A percentile compares a stretch with the other conserved stretches of the same genome.
These are phyloP conservation scores for Drosophila varians DNA, from an alignment of 1,140 invertebrate species.

Conservation along the genomic window DNA sequence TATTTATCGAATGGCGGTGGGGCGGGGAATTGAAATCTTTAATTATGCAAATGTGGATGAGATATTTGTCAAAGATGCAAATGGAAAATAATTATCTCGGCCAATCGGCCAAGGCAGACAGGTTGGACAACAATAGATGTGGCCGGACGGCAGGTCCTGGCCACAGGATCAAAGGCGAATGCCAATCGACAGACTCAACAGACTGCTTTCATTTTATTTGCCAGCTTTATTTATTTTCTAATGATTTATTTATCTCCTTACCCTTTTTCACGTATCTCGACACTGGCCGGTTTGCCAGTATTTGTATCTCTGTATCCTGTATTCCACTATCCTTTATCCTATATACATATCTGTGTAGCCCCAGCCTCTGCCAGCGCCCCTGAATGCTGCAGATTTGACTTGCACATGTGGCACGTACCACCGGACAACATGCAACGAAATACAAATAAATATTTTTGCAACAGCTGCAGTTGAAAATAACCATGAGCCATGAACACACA, in stretches of 20 bases:
- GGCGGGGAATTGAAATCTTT: not conserved
- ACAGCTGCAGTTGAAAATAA: conserved; percentile 78
- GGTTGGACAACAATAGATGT: too few relatives aligned
- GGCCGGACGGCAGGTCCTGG: too few relatives aligned
- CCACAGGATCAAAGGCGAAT: conserved; percentile 1
- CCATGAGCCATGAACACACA: conserved; percentile 6
- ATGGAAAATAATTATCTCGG: conserved; percentile 38
- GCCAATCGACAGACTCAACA: conserved; percentile 8
- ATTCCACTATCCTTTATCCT: too few relatives aligned
- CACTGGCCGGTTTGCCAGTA: too few relatives aligned
- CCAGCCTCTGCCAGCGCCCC: not conserved
- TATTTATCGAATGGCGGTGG: not conserved
- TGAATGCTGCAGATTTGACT: conserved; percentile 43
- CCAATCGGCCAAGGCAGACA: conserved; percentile 3
- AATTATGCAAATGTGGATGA: conserved; percentile 20
- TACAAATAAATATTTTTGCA: conserved; percentile 79
- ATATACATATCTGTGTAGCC: not conserved
- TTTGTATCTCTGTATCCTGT: not conserved
- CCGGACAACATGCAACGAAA: conserved; percentile 59
- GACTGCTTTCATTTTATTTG: conserved; percentile 43
- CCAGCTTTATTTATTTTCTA: conserved; percentile 58
- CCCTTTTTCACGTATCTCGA: conserved; percentile 16
- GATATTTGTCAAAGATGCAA: conserved; percentile 6
- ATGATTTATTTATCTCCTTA: conserved; percentile 58
- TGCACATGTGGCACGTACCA: conserved; percentile 69